Base-by-base conservation (phyloP, 2,113 vertebrate species). In the Paradisaea rubra region DNA sequence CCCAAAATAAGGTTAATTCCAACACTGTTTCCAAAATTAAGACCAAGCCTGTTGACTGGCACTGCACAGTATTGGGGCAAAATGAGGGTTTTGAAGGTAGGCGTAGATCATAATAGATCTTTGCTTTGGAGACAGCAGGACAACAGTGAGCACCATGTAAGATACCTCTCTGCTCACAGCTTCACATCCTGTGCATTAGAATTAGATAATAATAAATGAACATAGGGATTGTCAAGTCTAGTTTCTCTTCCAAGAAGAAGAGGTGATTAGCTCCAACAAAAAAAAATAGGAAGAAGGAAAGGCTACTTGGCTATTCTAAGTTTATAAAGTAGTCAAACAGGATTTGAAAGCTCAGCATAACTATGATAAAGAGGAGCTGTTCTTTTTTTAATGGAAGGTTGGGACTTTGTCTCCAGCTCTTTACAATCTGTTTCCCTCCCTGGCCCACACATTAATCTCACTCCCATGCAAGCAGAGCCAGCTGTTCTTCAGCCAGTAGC, bases 401-500 rank as follows among this genome's bases (percentile, higher is more conserved):
- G 31, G 64, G 70, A 68, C 39, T 57, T 60, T 50, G 28, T 64
- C 79, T 79, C 42, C 28, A 65, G 35, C 41, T 69, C 53, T 71
- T 84, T 66, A 61, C 52, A 59, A 7, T 47, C 44, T 78, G 78
- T 73, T 83, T 73, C 42, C 59, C 64, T 71, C 39, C 81, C 45
- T 17, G 45, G 22, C 35, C 52, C 2, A 2, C 0, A 0, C 39
- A 35, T 60, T 72, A 52, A 49, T 56, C 44, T 85, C 3, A 3
- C 5, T 56, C 33, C 20, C 56, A 42, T 13, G 33, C 47, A 66
- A 83, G 35, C 52, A 86, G 35, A 93, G 35, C 44, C 79, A 47
- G 88, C 50, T 86, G 64, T 49, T 93, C 45, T 70, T 54, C 65
- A 88, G 63, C 13, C 82, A 70, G 63, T 11, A 80, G 31, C n/a